A percentile compares a stretch with the other conserved stretches of the same genome.
Evolutionary conservation across 2,888 invertebrate genomes (phyloP).

Genomic region (Sepioteuthis lessoniana): DNA sequence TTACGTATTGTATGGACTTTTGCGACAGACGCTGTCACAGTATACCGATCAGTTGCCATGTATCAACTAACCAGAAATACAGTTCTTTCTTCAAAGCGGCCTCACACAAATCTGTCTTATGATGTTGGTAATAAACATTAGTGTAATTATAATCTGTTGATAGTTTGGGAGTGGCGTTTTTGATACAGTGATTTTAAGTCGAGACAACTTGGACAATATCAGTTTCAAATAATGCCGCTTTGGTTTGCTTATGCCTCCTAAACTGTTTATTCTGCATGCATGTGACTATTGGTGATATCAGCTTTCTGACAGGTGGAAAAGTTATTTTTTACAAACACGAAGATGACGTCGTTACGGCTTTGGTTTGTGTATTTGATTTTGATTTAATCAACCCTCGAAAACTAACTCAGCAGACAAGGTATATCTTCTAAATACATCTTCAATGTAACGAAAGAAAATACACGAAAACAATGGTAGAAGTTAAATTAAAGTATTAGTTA

Average conservation of each 20-base stretch:
- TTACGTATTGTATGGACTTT: background rate
- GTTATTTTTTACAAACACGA: background rate
- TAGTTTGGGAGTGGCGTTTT: background rate
- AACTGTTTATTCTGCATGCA: constrained; percentile 10
- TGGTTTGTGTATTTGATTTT: background rate
- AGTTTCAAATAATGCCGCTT: background rate
- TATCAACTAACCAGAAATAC: background rate
- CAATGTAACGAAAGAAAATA: background rate
- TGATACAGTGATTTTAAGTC: background rate
- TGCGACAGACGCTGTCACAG: background rate
- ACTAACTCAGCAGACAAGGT: background rate
- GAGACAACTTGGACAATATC: background rate
- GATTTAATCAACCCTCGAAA: background rate
- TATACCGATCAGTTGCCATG: background rate
- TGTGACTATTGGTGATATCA: background rate
- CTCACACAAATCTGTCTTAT: background rate
- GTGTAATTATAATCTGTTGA: constrained; percentile 33
- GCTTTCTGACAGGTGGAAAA: background rate
- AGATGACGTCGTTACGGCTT: background rate
- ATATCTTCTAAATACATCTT: background rate
- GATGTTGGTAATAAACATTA: background rate
- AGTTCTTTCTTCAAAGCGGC: background rate
- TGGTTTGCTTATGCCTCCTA: background rate
- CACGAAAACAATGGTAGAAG: background rate
- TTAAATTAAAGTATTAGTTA: background rate